Conservation (phyloP, 1,140 invertebrate genomes). For the Cyrtorhinus lividipennis region DNA sequence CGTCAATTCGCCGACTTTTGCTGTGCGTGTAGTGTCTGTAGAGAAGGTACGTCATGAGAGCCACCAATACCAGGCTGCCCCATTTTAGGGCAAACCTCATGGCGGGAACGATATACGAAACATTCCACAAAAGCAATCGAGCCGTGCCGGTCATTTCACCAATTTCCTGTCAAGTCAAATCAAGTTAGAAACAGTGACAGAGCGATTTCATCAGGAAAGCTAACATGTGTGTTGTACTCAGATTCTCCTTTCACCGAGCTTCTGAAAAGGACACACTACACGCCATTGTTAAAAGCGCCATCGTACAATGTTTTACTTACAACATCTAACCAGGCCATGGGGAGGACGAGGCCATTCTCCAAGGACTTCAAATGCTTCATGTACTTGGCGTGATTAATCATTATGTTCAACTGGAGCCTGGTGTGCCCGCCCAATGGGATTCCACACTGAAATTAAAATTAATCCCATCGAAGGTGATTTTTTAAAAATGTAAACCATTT, state of each 20-base stretch:
- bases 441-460: constrained; percentile 34
- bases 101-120: not conserved
- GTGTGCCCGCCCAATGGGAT: constrained; percentile 44
- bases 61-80: not conserved
- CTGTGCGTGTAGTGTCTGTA: too few relatives aligned
- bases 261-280: too few relatives aligned
- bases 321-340: constrained; percentile 42
- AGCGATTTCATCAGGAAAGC: too few relatives aligned
- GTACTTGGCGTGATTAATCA: constrained; percentile 27
- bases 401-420: constrained; percentile 41
- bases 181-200: not conserved
- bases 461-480: too few relatives aligned
- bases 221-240: too few relatives aligned
- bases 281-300: too few relatives aligned
- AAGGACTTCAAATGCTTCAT: constrained; percentile 29
- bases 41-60: not conserved
- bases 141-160: not conserved
- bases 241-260: too few relatives aligned
- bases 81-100: not conserved
- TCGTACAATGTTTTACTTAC: constrained; percentile 27
- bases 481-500: not conserved
- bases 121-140: not conserved
- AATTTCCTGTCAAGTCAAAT: not conserved
- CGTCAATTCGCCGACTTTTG: too few relatives aligned
- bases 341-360: constrained; percentile 37